phyloP scores from a whole-genome alignment of 1,140 invertebrate genomes.

The Pseudomyrmex flavicornis region DNA sequence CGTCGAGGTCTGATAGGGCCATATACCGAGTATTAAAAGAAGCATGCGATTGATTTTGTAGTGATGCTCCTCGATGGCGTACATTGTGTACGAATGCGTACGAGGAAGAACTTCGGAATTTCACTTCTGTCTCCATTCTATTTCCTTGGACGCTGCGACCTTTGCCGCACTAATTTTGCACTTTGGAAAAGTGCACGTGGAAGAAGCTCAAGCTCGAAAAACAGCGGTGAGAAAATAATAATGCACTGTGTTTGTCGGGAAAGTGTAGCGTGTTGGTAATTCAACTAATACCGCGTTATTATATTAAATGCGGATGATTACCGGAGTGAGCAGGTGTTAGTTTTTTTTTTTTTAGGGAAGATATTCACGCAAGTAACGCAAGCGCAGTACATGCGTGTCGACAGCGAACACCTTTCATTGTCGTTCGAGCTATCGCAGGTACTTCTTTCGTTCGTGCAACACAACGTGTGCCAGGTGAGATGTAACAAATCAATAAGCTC shows the following conservation, averaged over 20 bases:
- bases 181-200: too few relatives aligned
- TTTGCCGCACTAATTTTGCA: not conserved
- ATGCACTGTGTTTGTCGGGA: not conserved
- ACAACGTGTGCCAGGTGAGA: not conserved
- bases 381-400: not conserved
- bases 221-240: not conserved
- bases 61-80: not conserved
- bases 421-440: not conserved
- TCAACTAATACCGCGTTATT: not conserved
- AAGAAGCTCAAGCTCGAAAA: not conserved
- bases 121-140: not conserved
- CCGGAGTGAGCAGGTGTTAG: not conserved
- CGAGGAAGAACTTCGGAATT: not conserved
- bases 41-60: constrained; percentile 23
- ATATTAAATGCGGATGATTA: not conserved
- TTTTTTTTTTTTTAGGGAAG: not conserved
- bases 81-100: not conserved
- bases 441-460: not conserved
- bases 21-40: constrained; percentile 12
- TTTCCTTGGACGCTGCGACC: not conserved
- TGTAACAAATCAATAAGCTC: not conserved
- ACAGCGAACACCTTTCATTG: not conserved
- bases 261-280: not conserved
- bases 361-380: not conserved
- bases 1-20: constrained; percentile 6